These are phyloP conservation scores for Chelonus insularis DNA, from an alignment of 1,140 invertebrate species.

Conservation along the genomic window DNA sequence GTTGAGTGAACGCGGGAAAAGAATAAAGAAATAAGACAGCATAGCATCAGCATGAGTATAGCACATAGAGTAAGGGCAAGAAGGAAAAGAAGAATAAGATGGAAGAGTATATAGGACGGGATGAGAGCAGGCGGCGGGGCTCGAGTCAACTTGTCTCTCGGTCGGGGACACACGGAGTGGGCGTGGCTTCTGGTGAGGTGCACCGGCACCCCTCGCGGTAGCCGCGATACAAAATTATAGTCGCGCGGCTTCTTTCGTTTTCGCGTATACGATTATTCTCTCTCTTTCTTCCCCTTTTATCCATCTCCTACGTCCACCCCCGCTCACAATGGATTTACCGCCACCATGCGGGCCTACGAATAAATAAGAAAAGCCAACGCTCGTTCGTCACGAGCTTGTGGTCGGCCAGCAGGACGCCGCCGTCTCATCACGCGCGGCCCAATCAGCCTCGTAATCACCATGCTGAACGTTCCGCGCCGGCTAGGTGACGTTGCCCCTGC, in stretches of 20 bases:
- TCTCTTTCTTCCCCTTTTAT: slow-evolving; percentile 18
- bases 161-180: slow-evolving; percentile 24
- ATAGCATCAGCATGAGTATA: no score
- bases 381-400: slow-evolving; percentile 54
- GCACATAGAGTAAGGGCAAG: no score
- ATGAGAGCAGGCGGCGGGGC: neutral
- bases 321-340: slow-evolving; percentile 2
- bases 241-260: slow-evolving; percentile 18
- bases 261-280: slow-evolving; percentile 25
- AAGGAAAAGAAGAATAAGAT: slow-evolving; percentile 3
- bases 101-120: neutral
- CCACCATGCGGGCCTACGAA: slow-evolving; percentile 17
- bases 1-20: neutral
- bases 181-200: slow-evolving; percentile 43
- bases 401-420: slow-evolving; percentile 47
- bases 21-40: neutral
- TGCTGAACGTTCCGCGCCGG: slow-evolving; percentile 33
- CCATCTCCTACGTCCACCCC: neutral
- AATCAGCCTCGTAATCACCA: slow-evolving; percentile 53
- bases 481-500: slow-evolving; percentile 26
- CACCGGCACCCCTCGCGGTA: slow-evolving; percentile 18
- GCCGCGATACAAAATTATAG: slow-evolving; percentile 50
- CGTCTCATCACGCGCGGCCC: slow-evolving; percentile 52
- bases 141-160: slow-evolving; percentile 23
- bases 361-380: slow-evolving; percentile 38